Evolutionary conservation across 2,797 vertebrate species (phyloP).

Genomic region (Microctenopoma lineatum): DNA sequence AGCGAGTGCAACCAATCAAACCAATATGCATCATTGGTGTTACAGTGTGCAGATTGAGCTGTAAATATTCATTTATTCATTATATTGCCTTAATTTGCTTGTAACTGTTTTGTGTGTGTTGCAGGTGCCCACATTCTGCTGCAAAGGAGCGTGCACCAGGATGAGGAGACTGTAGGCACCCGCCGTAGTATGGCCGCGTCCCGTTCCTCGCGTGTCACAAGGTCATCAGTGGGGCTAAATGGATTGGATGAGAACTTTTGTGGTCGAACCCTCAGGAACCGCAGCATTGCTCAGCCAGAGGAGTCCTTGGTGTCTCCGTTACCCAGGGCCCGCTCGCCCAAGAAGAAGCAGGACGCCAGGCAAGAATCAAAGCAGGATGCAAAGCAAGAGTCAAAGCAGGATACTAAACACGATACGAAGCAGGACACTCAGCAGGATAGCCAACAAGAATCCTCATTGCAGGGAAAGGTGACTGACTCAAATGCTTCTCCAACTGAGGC

Average conservation of each 20-base stretch:
- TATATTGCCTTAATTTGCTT: slow-evolving; percentile 25
- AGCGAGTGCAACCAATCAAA: slow-evolving; percentile 16
- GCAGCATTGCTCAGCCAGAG: slow-evolving; percentile 97
- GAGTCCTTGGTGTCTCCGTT: slow-evolving; percentile 89
- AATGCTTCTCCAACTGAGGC: slow-evolving; percentile 83
- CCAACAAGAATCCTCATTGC: slow-evolving; percentile 57
- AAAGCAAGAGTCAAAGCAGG: slow-evolving; percentile 46
- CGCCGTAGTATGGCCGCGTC: slow-evolving; percentile 99
- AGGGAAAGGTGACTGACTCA: slow-evolving; percentile 86
- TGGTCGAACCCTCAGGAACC: slow-evolving; percentile 99
- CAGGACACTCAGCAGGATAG: slow-evolving; percentile 53
- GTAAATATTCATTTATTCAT: slow-evolving; percentile 13
- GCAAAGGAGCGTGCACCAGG: slow-evolving; percentile 93
- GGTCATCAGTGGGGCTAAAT: slow-evolving; percentile 99
- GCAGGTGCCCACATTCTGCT: slow-evolving; percentile 83
- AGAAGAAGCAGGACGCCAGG: slow-evolving; percentile 79
- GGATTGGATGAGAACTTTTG: slow-evolving; percentile 99
- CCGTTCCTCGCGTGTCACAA: slow-evolving; percentile 99
- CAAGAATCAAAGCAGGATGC: slow-evolving; percentile 3
- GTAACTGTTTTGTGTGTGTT: slow-evolving; percentile 52
- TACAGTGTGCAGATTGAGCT: slow-evolving; percentile 9
- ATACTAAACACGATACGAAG: slow-evolving; percentile 81
- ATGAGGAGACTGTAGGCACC: slow-evolving; percentile 96
- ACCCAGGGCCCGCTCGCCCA: slow-evolving; percentile 94
- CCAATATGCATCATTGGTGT: neutral